phyloP scores from a whole-genome alignment of 2,797 vertebrate genomes.

The Schizothorax lantsangensis region DNA sequence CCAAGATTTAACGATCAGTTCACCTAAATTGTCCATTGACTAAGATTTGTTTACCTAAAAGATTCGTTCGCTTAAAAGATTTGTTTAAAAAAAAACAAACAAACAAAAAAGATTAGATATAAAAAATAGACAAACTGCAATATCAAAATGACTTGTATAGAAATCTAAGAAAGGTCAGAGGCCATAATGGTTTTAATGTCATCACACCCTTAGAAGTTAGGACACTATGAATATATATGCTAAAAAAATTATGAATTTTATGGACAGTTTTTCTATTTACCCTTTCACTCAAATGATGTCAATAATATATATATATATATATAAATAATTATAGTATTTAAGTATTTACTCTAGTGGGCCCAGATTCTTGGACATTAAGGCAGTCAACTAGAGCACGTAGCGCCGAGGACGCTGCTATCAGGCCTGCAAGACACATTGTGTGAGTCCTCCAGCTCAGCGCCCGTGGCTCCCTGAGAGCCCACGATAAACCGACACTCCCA shows the following conservation, averaged over 20 bases:
- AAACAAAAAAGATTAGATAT: not conserved
- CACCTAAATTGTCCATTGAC: not conserved
- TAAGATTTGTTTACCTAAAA: not conserved
- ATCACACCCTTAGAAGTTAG: too few relatives aligned
- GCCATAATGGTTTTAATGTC: not conserved
- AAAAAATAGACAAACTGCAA: not conserved
- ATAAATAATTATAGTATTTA: not conserved
- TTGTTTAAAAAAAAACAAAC: too few relatives aligned
- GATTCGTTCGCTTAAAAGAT: not conserved
- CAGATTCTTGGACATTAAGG: not conserved
- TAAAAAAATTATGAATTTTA: too few relatives aligned
- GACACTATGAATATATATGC: too few relatives aligned
- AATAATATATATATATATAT: too few relatives aligned
- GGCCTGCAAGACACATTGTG: constrained; percentile 47
- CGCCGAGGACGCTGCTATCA: constrained; percentile 60
- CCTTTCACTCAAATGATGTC: not conserved
- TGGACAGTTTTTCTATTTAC: not conserved
- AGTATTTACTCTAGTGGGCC: not conserved
- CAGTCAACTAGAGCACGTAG: not conserved
- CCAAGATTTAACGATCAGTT: not conserved
- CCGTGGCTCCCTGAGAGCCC: constrained; percentile 58
- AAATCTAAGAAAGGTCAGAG: too few relatives aligned
- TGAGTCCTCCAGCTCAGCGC: constrained; percentile 57
- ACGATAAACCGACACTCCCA: constrained; percentile 74
- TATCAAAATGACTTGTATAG: not conserved